Base-by-base conservation (phyloP, 2,113 vertebrate genomes). In the Phylloscopus whistleri region DNA sequence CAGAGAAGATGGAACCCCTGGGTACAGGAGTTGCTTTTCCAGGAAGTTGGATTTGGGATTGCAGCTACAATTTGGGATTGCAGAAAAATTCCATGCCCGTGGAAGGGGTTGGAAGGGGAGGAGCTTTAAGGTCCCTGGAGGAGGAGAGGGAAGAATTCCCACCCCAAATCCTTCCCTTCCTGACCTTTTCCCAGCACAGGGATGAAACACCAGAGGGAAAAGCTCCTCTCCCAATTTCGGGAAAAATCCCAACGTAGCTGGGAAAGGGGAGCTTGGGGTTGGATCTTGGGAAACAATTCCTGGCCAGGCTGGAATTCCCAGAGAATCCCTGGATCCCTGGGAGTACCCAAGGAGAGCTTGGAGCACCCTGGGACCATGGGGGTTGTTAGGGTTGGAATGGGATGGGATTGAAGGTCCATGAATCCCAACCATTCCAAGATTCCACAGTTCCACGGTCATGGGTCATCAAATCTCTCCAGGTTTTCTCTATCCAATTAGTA, bases 341-440 rank as follows among this genome's bases (percentile, higher is more conserved):
- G 37, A 37, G 37, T n/a, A 10, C 10, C 55, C 43, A 18, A 17
- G 26, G 27, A 37, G 31, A 76, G 44, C 1, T 2, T 33, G 74
- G 74, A 77, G 30, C 37, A 17, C 1, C 10, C 35, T n/a, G 35
- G 35, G 22, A 7, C 3, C 0, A 1, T 31, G 10, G 22, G 8
- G 23, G 43, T 0, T 20, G 22, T 7, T 1, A 0, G 6, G 14
- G 4, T 27, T n/a, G 48, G 46, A 21, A 41, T 13, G 28, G 73
- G 56, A n/a, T 58, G 33, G 56, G 56, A n/a, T 37, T 37, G 37
- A 37, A 37, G 37, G 37, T 37, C 37, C 37, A 37, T 37, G 37
- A 37, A 37, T 37, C 37, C 37, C 37, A 37, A 37, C 37, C 37
- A 37, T 37, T 37, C 8, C 37, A 37, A 37, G 37, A 37, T 37